Evolutionary conservation across 1,140 invertebrate species (phyloP).

Genomic region (Caenorhabditis brenneri): DNA sequence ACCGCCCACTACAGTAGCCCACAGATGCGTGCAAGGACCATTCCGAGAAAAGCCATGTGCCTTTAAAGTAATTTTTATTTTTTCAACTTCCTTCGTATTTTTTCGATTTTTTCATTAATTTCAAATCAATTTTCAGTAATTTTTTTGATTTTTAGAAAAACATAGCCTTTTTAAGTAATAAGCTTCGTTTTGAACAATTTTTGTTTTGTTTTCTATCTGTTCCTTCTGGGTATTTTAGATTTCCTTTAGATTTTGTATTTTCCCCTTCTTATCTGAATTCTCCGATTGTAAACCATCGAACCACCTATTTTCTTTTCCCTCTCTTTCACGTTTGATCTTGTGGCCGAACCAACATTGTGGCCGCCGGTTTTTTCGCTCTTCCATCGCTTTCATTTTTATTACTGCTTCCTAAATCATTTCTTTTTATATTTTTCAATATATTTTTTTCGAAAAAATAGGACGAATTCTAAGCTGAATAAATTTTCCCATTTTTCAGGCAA

Average conservation of each 20-base stretch:
- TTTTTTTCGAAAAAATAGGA: background rate
- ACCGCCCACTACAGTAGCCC: background rate
- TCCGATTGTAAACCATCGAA: background rate
- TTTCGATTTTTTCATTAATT: background rate
- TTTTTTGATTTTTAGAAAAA: background rate
- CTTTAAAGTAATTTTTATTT: background rate
- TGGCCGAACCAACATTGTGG: background rate
- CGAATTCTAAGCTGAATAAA: background rate
- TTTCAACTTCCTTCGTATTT: background rate
- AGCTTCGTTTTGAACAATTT: no score
- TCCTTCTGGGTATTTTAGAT: no score
- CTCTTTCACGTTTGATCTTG: background rate
- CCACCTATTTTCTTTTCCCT: background rate
- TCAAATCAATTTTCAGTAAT: background rate
- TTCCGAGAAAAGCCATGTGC: background rate
- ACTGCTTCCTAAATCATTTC: background rate
- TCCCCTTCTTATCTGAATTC: no score
- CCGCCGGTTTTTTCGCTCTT: background rate
- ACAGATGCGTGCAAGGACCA: background rate
- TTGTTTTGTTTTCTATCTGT: no score
- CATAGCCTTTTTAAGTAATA: no score
- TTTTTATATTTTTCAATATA: background rate
- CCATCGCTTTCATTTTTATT: background rate
- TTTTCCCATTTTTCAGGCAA: constrained; percentile 34
- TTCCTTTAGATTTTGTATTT: no score